Evolutionary conservation across 2,797 vertebrate genomes (phyloP).

Genomic region (Sebastes itinus): DNA sequence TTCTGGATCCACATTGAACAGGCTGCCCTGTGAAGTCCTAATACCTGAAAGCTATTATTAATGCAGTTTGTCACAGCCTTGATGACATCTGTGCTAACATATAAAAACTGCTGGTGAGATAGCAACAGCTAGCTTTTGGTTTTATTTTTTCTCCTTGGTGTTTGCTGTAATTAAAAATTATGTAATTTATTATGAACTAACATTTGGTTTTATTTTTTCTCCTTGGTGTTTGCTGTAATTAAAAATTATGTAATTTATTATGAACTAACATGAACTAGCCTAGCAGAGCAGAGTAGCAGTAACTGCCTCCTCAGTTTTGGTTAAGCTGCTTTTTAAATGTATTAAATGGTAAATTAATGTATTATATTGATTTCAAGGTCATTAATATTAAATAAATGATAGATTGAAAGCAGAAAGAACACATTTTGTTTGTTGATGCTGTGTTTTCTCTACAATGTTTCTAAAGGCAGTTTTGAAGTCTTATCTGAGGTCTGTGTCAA

Average conservation of each 20-base stretch:
- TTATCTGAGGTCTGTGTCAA: background rate
- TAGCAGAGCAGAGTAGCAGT: background rate
- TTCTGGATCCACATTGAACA: background rate
- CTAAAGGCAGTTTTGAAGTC: background rate
- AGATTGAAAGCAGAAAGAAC: background rate
- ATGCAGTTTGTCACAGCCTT: background rate
- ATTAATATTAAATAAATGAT: background rate
- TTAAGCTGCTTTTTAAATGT: background rate
- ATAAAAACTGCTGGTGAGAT: too few relatives aligned
- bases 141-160: background rate
- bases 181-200: background rate
- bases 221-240: background rate
- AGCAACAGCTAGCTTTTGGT: background rate
- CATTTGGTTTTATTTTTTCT: background rate
- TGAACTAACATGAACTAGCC: background rate
- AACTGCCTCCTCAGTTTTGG: background rate
- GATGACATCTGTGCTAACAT: background rate
- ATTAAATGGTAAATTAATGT: background rate
- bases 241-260: background rate
- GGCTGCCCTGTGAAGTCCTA: background rate
- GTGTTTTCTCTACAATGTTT: background rate
- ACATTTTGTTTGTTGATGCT: background rate
- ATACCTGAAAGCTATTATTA: background rate
- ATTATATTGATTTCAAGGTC: background rate
- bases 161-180: background rate